These are phyloP conservation scores for Lithobates sylvaticus DNA, from an alignment of 2,797 vertebrate species.

Conservation along the genomic window DNA sequence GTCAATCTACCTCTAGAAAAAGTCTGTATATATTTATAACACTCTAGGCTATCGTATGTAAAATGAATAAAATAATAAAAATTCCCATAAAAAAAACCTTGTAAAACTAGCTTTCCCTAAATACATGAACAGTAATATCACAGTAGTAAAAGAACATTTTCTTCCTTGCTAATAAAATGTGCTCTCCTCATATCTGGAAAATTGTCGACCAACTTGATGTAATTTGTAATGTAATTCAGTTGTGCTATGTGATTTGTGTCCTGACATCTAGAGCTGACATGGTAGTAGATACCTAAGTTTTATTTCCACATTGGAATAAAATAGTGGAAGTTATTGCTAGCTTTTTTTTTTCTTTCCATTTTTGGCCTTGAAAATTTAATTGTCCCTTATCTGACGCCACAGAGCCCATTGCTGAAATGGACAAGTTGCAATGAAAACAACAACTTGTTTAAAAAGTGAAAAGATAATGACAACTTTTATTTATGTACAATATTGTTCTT, in stretches of 20 bases:
- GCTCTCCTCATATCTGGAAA: conserved; percentile 48
- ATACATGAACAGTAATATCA: conserved; percentile 43
- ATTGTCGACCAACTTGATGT: conserved; percentile 57
- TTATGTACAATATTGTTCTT: not conserved
- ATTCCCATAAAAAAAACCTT: conserved; percentile 42
- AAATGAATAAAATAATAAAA: conserved; percentile 22
- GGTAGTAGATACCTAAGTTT: conserved; percentile 62
- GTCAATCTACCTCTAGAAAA: not conserved
- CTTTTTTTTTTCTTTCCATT: conserved; percentile 37
- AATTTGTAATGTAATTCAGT: conserved; percentile 64
- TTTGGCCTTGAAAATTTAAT: conserved; percentile 61
- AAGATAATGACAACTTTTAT: not conserved
- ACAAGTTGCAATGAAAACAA: conserved; percentile 44
- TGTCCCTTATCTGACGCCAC: conserved; percentile 46
- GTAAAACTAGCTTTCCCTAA: conserved; percentile 41
- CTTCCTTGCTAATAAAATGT: conserved; percentile 46
- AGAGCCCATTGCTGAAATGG: conserved; percentile 13
- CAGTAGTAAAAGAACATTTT: conserved; percentile 51
- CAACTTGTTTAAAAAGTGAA: conserved; percentile 9
- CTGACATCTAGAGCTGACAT: conserved; percentile 62
- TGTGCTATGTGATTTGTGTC: conserved; percentile 60
- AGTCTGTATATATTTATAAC: not conserved
- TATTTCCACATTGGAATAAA: conserved; percentile 62
- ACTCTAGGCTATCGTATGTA: conserved; percentile 10
- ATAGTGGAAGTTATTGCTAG: conserved; percentile 59